Evolutionary conservation across 2,888 invertebrate species (phyloP).

Genomic region (Caradrina clavipalpis): DNA sequence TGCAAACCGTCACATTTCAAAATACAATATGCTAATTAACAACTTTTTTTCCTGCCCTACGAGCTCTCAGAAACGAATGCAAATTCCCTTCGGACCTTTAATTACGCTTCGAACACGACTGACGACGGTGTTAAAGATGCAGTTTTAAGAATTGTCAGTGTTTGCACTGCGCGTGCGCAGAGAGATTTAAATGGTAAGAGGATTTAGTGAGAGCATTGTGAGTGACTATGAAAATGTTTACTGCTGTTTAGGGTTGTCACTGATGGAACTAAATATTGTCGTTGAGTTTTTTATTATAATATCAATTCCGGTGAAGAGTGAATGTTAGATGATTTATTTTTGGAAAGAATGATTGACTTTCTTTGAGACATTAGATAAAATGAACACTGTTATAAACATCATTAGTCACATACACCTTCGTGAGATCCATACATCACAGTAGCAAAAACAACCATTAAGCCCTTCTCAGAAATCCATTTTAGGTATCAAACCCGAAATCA

Average conservation of each 20-base stretch:
- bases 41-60: conserved; percentile 83
- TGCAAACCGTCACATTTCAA: conserved; percentile 90
- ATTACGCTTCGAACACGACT: conserved; percentile 89
- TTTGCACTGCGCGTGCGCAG: conserved; percentile 75
- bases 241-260: conserved; percentile 72
- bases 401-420: conserved; percentile 53
- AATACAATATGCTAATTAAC: conserved; percentile 91
- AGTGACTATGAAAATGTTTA: conserved; percentile 84
- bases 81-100: conserved; percentile 87
- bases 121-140: conserved; percentile 86
- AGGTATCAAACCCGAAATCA: conserved; percentile 76
- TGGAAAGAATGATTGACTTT: background rate
- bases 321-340: background rate
- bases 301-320: background rate
- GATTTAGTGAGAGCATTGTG: conserved; percentile 78
- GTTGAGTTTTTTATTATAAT: background rate
- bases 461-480: conserved; percentile 76
- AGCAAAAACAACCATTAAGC: conserved; percentile 64
- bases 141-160: conserved; percentile 86
- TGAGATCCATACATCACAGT: conserved; percentile 67
- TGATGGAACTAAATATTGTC: conserved; percentile 9
- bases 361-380: conserved; percentile 31
- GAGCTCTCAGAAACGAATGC: conserved; percentile 89
- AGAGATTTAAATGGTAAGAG: conserved; percentile 83
- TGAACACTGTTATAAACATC: conserved; percentile 47